Percentiles rank a stretch among this genome's conserved stretches.
Conservation (phyloP, 2,797 vertebrate genomes). For the Valencia hispanica region DNA sequence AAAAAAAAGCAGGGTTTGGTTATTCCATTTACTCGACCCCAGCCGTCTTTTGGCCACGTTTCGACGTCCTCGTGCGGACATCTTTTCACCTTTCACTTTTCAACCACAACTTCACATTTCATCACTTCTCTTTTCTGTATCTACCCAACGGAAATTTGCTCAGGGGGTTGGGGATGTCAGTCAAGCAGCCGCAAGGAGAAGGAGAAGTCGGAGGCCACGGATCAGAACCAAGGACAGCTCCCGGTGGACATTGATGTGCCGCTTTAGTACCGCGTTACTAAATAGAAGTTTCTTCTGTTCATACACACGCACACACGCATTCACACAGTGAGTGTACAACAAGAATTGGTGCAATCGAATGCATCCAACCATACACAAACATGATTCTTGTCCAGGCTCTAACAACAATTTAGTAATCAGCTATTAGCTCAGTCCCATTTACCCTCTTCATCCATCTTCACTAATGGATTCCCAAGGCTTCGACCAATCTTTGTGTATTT, state of each 20-base stretch:
- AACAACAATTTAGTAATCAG: constrained; percentile 60
- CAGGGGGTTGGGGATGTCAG: constrained; percentile 71
- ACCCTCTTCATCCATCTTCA: constrained; percentile 58
- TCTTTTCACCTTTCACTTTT: neutral
- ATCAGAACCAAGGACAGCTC: constrained; percentile 85
- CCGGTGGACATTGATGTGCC: constrained; percentile 56
- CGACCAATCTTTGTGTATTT: constrained; percentile 47
- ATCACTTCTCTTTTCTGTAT: neutral
- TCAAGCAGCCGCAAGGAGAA: constrained; percentile 41
- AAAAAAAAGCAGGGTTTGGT: neutral
- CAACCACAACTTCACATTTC: neutral
- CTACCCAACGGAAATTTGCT: neutral
- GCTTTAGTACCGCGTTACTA: constrained; percentile 73
- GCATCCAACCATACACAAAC: constrained; percentile 1
- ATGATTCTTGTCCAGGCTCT: constrained; percentile 26
- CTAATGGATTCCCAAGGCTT: constrained; percentile 65
- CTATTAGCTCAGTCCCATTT: constrained; percentile 57
- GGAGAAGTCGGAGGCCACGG: constrained; percentile 33
- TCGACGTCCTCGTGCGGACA: neutral
- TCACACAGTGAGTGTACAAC: constrained; percentile 30
- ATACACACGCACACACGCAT: neutral
- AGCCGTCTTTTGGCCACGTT: neutral
- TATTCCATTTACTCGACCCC: neutral
- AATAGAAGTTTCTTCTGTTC: constrained; percentile 66
- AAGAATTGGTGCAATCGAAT: constrained; percentile 24